These are phyloP conservation scores for Altica lythri DNA, from an alignment of 2,888 invertebrate species.

Conservation along the genomic window DNA sequence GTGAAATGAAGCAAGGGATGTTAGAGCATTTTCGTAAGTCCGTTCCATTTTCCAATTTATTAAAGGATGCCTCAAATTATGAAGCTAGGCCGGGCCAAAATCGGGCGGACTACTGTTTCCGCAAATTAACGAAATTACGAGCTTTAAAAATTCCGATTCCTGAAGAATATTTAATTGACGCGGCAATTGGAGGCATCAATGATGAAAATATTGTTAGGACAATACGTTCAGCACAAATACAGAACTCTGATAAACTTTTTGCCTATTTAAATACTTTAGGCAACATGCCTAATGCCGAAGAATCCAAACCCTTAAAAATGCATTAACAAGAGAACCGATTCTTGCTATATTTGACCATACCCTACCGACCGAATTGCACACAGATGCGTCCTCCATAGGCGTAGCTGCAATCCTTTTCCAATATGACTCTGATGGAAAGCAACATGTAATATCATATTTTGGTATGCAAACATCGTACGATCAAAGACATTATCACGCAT, in stretches of 20 bases:
- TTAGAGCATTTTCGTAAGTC: no score
- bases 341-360: conserved; percentile 33
- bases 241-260: neutral
- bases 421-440: conserved; percentile 11
- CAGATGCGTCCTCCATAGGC: no score
- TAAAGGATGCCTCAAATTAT: no score
- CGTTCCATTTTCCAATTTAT: no score
- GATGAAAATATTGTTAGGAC: neutral
- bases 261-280: neutral
- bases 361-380: no score
- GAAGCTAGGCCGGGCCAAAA: neutral
- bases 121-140: neutral
- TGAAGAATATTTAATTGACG: neutral
- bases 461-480: conserved; percentile 25
- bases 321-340: conserved; percentile 28
- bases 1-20: no score
- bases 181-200: neutral
- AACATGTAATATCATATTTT: conserved; percentile 24
- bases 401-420: conserved; percentile 32
- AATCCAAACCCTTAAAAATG: conserved; percentile 2
- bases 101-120: neutral
- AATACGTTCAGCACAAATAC: neutral
- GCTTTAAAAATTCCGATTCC: neutral
- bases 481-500: conserved; percentile 43
- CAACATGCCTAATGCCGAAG: neutral